A percentile compares a stretch with the other conserved stretches of the same genome.
Evolutionary conservation across 2,797 vertebrate genomes (phyloP).

Genomic region (Chelonia mydas): DNA sequence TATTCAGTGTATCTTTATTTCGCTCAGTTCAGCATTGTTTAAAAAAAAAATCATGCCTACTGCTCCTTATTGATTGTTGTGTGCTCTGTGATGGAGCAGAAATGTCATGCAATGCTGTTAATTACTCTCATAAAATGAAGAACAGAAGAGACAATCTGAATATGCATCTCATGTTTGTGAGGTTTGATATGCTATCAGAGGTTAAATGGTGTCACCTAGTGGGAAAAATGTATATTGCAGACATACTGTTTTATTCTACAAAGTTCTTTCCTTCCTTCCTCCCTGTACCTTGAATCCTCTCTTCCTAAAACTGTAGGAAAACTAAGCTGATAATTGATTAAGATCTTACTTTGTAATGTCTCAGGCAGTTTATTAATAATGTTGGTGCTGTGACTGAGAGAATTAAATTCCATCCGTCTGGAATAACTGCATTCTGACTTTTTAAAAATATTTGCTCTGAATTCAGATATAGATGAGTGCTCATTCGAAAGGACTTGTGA

Average conservation of each 20-base stretch:
- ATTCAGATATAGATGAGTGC: conserved; percentile 85
- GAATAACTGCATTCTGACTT: not conserved
- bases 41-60: not conserved
- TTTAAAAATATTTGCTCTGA: not conserved
- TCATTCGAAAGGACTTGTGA: conserved; percentile 86
- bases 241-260: not conserved
- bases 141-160: not conserved
- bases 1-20: not conserved
- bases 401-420: not conserved
- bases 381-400: not conserved
- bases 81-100: not conserved
- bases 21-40: not conserved
- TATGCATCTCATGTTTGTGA: not conserved
- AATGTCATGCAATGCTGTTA: not conserved
- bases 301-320: not conserved
- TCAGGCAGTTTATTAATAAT: not conserved
- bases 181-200: not conserved
- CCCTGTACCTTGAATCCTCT: not conserved
- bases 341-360: not conserved
- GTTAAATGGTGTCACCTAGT: conserved; percentile 71
- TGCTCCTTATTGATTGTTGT: not conserved
- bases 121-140: not conserved
- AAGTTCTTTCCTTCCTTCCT: not conserved
- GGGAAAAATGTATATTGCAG: not conserved
- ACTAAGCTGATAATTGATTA: not conserved